Percentiles rank a stretch among this genome's conserved stretches.
phyloP scores from a whole-genome alignment of 2,113 vertebrate genomes.

The Casuarius casuarius region DNA sequence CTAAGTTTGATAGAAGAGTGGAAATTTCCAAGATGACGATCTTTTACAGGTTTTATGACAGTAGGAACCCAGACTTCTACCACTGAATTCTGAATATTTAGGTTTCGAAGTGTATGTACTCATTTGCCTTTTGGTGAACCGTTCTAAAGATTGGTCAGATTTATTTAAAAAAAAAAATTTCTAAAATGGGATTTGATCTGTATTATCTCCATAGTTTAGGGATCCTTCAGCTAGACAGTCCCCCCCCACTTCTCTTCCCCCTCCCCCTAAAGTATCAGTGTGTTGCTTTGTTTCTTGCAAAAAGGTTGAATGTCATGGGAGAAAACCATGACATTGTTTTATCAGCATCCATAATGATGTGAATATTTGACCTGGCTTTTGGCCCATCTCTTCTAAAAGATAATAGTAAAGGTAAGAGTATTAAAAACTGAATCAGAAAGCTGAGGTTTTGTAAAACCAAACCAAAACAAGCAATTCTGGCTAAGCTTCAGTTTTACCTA shows the following conservation, averaged over 20 bases:
- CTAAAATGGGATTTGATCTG: neutral
- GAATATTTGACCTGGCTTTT: neutral
- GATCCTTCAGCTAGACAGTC: neutral
- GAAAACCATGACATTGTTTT: neutral
- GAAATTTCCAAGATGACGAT: no score
- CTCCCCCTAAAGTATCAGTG: neutral
- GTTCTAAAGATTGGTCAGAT: neutral
- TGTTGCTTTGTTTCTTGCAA: neutral
- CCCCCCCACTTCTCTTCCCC: no score
- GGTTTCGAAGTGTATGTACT: neutral
- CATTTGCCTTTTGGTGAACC: neutral
- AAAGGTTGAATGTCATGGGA: neutral
- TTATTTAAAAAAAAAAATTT: neutral
- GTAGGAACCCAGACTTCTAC: neutral
- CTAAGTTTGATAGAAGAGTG: no score
- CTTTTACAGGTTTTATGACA: no score
- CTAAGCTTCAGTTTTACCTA: neutral
- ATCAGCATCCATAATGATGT: neutral
- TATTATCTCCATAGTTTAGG: neutral
- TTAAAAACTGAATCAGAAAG: neutral
- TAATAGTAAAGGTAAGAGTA: neutral
- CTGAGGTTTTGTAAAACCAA: neutral
- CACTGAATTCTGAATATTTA: neutral
- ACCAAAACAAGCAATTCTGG: no score
- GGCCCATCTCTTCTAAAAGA: neutral